phyloP scores from a whole-genome alignment of 2,113 vertebrate genomes.

The human region GRCh38 chr4:150051501-150052000 shows the following conservation, averaged over 20 bases:
- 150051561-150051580: background rate
- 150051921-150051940: background rate
- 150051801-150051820: background rate
- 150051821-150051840: background rate
- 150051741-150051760: background rate
- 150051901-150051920: background rate
- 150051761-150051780: background rate
- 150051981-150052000: background rate
- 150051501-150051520: background rate
- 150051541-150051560: background rate
- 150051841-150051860: background rate
- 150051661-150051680: background rate
- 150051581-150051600: background rate
- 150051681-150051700: background rate
- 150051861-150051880: background rate
- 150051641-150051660: background rate
- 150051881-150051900: background rate
- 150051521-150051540: background rate
- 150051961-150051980: background rate
- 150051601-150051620: background rate
- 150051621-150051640: background rate
- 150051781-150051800: background rate
- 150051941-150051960: background rate
- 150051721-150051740: background rate
- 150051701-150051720: background rate